These are phyloP conservation scores for Hassar affinis DNA, from an alignment of 2,113 vertebrate genomes.

Conservation along the genomic window DNA sequence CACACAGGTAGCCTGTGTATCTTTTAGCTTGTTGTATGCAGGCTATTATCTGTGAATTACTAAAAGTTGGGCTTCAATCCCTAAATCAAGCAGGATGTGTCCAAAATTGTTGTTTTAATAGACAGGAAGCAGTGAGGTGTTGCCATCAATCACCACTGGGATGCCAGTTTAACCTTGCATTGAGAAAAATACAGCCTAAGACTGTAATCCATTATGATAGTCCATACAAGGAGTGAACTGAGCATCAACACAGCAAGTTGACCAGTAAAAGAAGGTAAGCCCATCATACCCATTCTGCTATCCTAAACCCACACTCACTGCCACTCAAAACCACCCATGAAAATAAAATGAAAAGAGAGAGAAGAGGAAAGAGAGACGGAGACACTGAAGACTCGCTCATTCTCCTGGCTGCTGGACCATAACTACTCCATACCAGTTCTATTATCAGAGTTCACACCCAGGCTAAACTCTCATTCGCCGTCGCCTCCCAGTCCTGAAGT, in stretches of 20 bases:
- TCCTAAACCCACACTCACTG: slow-evolving; percentile 21
- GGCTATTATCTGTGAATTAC: background rate
- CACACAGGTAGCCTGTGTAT: background rate
- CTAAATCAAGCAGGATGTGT: background rate
- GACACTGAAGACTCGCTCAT: slow-evolving; percentile 29
- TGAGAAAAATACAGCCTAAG: slow-evolving; percentile 1
- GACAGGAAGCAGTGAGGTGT: slow-evolving; percentile 13
- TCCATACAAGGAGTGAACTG: background rate
- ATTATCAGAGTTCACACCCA: slow-evolving; percentile 51
- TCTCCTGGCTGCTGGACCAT: slow-evolving; percentile 41
- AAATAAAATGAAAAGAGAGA: background rate
- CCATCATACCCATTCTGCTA: background rate
- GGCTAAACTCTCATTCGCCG: slow-evolving; percentile 40
- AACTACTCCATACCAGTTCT: slow-evolving; percentile 47
- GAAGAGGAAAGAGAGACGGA: background rate
- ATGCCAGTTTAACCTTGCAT: background rate
- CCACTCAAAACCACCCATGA: slow-evolving; percentile 21
- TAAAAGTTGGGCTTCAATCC: background rate
- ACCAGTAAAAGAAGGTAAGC: slow-evolving; percentile 19
- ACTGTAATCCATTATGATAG: slow-evolving; percentile 1
- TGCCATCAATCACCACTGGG: background rate
- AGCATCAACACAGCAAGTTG: background rate
- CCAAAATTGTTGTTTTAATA: background rate
- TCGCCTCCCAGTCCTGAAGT: slow-evolving; percentile 32
- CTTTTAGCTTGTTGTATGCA: background rate